These are phyloP conservation scores for Ophthalmolycus amberensis DNA, from an alignment of 2,113 vertebrate genomes.

Conservation along the genomic window DNA sequence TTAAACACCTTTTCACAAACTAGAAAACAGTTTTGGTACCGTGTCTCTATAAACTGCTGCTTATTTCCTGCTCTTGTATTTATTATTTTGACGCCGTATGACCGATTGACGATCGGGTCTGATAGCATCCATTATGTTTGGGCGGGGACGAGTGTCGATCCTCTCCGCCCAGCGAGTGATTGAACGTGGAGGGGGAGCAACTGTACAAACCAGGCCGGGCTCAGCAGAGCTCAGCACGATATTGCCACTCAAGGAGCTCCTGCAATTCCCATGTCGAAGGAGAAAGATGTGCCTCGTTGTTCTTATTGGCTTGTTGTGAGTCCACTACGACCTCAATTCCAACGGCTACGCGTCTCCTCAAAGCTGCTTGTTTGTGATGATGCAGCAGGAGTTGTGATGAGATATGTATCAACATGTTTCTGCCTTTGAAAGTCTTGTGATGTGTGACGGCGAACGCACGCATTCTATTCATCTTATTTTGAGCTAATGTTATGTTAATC, in stretches of 20 bases:
- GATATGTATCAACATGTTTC: neutral
- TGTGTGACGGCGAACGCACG: neutral
- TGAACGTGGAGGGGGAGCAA: slow-evolving; percentile 58
- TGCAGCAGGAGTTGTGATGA: neutral
- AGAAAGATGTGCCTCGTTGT: neutral
- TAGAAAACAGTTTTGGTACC: neutral
- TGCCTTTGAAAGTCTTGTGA: neutral
- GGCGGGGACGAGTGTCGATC: slow-evolving; percentile 51
- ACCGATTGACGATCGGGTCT: slow-evolving; percentile 64
- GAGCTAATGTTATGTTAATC: neutral
- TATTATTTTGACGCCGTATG: slow-evolving; percentile 6
- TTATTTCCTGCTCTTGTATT: slow-evolving; percentile 8
- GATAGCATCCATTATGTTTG: slow-evolving; percentile 73
- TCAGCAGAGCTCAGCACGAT: slow-evolving; percentile 31
- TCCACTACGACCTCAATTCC: neutral
- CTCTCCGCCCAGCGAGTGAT: slow-evolving; percentile 59
- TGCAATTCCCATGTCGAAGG: neutral
- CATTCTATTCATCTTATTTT: neutral
- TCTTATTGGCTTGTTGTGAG: neutral
- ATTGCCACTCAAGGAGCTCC: slow-evolving; percentile 21
- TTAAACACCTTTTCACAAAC: neutral
- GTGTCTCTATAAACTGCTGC: neutral
- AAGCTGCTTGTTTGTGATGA: neutral
- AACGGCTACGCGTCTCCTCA: neutral
- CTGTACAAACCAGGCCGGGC: slow-evolving; percentile 41